Evolutionary conservation across 2,113 vertebrate species (phyloP), one percentile per base, ranked within the genome.

Genomic region (Bubo bubo): DNA sequence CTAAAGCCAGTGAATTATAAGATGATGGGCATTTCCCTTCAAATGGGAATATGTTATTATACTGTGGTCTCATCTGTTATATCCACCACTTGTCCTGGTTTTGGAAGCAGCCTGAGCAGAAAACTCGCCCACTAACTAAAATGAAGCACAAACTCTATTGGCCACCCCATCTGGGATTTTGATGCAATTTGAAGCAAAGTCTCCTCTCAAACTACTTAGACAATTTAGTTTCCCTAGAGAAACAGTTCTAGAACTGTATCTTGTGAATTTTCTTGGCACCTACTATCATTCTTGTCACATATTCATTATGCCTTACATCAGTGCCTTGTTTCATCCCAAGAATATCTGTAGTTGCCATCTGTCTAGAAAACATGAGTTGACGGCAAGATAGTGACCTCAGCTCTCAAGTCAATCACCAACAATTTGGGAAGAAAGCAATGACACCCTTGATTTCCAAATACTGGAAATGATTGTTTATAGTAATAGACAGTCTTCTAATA

Each of bases 271-370:
- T 76, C 37, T 93, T 97, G 90, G 76, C 83, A 95, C 9, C 16
- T 24, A 19, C 30, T 68, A 53, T 75, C 39, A 86, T 60, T 81
- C 56, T 90, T 94, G 72, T 95, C 92, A 85, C 39, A 79, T 81
- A 72, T 50, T 84, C 76, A 89, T 94, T 95, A 79, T 24, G 60
- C 27, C 91, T 95, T 93, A 71, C 60, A 95, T 94, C 91, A 84
- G 59, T 84, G 53, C 49, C 82, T 96, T 95, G 60, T 91, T 95
- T 91, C 59, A 89, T 60, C 88, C 60, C 86, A 85, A 68, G 80
- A 94, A 75, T 95, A 88, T 93, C 60, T 87, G 60, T 56, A 77
- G 45, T 56, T 91, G 43, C 94, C 91, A 91, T 96, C 96, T 95
- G 76, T 82, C 83, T 81, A 56, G 68, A 92, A 93, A 64, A 75